Conservation (phyloP, 2,113 vertebrate genomes). For the Esox niger region DNA sequence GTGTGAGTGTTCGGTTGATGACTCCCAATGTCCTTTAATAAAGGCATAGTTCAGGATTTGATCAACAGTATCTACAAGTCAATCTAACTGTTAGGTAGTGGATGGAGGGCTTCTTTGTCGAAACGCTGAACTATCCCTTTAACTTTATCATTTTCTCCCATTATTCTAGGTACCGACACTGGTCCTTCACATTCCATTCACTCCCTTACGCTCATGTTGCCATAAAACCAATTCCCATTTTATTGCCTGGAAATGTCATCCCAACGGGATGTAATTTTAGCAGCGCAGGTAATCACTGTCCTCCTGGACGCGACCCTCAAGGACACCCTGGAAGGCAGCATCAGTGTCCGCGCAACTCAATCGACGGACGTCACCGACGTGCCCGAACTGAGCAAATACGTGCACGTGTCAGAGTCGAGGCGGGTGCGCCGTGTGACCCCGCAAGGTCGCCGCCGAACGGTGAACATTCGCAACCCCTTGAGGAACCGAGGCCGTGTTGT, state of each 20-base stretch:
- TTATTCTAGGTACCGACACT: background rate
- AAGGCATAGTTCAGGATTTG: no score
- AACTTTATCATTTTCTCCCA: background rate
- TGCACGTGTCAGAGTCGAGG: slow-evolving; percentile 41
- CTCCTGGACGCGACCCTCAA: slow-evolving; percentile 27
- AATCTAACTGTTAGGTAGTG: no score
- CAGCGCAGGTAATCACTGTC: background rate
- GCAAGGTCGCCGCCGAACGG: slow-evolving; percentile 50
- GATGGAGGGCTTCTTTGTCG: no score
- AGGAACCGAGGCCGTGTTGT: slow-evolving; percentile 29
- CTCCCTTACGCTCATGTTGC: background rate
- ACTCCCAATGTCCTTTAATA: no score
- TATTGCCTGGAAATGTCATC: background rate
- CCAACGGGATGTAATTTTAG: background rate
- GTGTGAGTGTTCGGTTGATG: background rate
- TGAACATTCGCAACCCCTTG: slow-evolving; percentile 44
- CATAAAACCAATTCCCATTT: background rate
- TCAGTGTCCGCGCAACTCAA: slow-evolving; percentile 16
- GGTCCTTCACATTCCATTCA: background rate
- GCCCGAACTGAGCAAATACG: slow-evolving; percentile 60
- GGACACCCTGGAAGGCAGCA: slow-evolving; percentile 34
- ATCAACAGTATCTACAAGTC: no score
- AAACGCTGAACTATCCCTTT: no score
- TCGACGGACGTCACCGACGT: slow-evolving; percentile 38
- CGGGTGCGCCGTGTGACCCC: slow-evolving; percentile 12